Evolutionary conservation across 2,888 invertebrate species (phyloP), one percentile per base, ranked within the genome.

Genomic region (Cheilosia pagana): DNA sequence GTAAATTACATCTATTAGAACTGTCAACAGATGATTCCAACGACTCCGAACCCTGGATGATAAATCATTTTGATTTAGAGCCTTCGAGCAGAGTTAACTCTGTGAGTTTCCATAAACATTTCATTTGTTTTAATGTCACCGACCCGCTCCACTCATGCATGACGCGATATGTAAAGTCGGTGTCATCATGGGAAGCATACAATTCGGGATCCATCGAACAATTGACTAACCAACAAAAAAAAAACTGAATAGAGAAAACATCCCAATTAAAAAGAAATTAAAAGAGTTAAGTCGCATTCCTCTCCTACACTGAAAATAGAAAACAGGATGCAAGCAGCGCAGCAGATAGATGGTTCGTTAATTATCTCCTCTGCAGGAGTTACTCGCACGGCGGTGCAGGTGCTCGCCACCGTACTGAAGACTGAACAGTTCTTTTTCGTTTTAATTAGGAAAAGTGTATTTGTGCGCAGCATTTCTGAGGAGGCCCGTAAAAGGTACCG

Each of bases 1-100:
- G 79, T 70, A 79, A 75, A 79, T 83, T 83, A 83, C 83, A 85
- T 85, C 85, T 76, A 81, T 81, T 85, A 85, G 75, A 76, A 81
- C 85, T 85, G 85, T 85, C 85, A 85, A 71, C 85, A 81, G 75
- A 85, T 83, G 79, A 78, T 74, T 83, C 63, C 70, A 74, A 48
- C 45, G 43, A 62, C 35, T 21, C 52, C 53, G 48, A 62, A 45
- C 62, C 52, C 55, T 62, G 50, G 63, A 68, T 53, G 68, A 83
- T 83, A 79, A 83, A 83, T 83, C 83, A 83, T 83, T 79, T 79
- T 79, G 83, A 79, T 79, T 79, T 83, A 83, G 75, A 48, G 68
- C 83, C 79, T 65, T 79, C 83, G 63, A 63, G 50, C 74, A 70
- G 50, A 59, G 57, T 57, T 75, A 63, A 76, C 70, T 63, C 45